Percentiles rank a stretch among this genome's conserved stretches.
Conservation (phyloP, 1,140 invertebrate species). For the Macrobrachium nipponense region DNA sequence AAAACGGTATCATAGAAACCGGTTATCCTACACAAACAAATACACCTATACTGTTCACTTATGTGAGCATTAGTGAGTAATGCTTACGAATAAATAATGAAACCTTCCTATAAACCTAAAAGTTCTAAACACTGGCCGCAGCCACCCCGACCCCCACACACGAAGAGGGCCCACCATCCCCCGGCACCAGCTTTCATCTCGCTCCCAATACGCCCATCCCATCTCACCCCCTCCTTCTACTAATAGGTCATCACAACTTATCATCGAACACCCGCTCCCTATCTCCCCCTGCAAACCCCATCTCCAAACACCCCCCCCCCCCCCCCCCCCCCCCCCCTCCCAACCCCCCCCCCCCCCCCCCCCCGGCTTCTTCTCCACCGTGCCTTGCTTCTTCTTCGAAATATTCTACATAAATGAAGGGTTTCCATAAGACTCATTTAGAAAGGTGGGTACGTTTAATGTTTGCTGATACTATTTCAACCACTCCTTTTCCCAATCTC, state of each 20-base stretch:
- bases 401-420: neutral
- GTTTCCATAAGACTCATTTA: too few species aligned
- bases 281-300: neutral
- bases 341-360: neutral
- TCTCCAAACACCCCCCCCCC: neutral
- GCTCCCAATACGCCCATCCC: neutral
- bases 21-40: too few species aligned
- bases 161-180: neutral
- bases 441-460: too few species aligned
- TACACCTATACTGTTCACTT: too few species aligned
- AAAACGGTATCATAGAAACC: too few species aligned
- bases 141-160: neutral
- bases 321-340: neutral
- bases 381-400: neutral
- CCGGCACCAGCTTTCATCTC: neutral
- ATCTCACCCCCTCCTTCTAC: neutral
- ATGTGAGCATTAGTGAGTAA: too few species aligned
- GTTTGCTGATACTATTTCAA: too few species aligned
- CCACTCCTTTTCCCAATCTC: too few species aligned
- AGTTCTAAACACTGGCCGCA: neutral
- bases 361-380: neutral
- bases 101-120: neutral
- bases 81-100: too few species aligned
- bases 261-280: neutral
- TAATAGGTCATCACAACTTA: neutral